Percentiles rank a stretch among this genome's conserved stretches.
phyloP scores from a whole-genome alignment of 2,797 vertebrate genomes.

The Rhabdomys pumilio region DNA sequence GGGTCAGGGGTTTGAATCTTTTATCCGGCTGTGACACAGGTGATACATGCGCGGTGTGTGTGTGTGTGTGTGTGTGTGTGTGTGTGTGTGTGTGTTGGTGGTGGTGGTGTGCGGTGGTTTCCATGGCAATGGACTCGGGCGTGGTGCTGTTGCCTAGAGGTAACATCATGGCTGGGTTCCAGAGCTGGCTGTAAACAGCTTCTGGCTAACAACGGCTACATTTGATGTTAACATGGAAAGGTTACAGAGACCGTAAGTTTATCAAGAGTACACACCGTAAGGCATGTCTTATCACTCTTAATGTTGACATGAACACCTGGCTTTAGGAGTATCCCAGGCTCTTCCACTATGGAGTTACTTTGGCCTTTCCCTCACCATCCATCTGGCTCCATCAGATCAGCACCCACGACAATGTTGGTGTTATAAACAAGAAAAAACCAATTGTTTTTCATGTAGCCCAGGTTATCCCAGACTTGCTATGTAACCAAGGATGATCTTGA shows the following conservation, averaged over 20 bases:
- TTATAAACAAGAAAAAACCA: background rate
- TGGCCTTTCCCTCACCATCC: background rate
- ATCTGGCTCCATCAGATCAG: too few species aligned
- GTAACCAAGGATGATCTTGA: background rate
- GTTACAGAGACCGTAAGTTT: background rate
- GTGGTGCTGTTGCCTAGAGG: background rate
- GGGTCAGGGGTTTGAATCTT: background rate
- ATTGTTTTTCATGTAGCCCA: background rate
- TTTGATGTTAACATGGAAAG: background rate
- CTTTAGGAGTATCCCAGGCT: background rate
- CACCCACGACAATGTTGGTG: background rate
- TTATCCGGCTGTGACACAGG: background rate
- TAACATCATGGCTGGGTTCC: fast-evolving
- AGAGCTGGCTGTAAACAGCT: background rate
- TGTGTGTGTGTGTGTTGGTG: background rate
- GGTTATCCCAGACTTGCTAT: background rate
- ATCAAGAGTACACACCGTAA: background rate
- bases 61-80: too few species aligned
- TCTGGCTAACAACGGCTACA: background rate
- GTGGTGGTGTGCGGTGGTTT: background rate
- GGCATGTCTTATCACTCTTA: background rate
- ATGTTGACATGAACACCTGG: background rate
- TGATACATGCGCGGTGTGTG: background rate
- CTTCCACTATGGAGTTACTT: background rate
- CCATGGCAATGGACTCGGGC: background rate